Evolutionary conservation across 2,888 invertebrate genomes (phyloP).

Genomic region (Acrobasis repandana): DNA sequence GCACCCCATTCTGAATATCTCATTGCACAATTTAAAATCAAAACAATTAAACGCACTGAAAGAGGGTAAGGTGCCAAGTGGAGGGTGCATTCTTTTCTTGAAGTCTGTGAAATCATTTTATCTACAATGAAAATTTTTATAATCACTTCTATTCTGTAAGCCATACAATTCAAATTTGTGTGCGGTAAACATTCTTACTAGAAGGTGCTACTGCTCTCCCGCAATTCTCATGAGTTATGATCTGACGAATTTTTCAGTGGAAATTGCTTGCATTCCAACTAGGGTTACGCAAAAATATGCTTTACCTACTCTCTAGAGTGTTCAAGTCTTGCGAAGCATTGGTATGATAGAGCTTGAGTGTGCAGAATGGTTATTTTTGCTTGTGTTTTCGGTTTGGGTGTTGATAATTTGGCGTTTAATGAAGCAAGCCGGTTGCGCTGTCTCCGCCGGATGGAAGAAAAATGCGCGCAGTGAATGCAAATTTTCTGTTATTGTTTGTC

Average conservation of each 20-base stretch:
- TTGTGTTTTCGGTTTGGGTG: constrained; percentile 62
- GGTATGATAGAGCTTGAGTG: constrained; percentile 44
- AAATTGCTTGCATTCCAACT: constrained; percentile 53
- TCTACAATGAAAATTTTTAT: constrained; percentile 25
- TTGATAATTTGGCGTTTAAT: constrained; percentile 80
- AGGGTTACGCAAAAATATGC: constrained; percentile 54
- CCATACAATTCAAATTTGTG: constrained; percentile 43
- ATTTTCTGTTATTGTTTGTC: constrained; percentile 78
- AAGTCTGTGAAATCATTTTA: constrained; percentile 55
- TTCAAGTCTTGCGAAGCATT: constrained; percentile 40
- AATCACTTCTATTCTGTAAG: constrained; percentile 30
- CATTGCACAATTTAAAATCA: constrained; percentile 69
- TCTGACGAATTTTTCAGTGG: constrained; percentile 64
- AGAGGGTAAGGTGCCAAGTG: constrained; percentile 57
- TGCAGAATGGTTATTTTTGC: constrained; percentile 67
- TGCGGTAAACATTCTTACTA: constrained; percentile 27
- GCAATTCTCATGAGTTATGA: constrained; percentile 67
- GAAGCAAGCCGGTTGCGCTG: constrained; percentile 70
- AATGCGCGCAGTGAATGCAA: constrained; percentile 73
- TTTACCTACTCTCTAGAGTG: constrained; percentile 48
- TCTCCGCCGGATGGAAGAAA: constrained; percentile 72
- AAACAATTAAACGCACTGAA: constrained; percentile 75
- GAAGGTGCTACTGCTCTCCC: constrained; percentile 57
- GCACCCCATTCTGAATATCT: constrained; percentile 59
- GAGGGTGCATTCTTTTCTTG: constrained; percentile 65